These are phyloP conservation scores for Hypsopygia costalis DNA, from an alignment of 2,888 invertebrate species.

Conservation along the genomic window DNA sequence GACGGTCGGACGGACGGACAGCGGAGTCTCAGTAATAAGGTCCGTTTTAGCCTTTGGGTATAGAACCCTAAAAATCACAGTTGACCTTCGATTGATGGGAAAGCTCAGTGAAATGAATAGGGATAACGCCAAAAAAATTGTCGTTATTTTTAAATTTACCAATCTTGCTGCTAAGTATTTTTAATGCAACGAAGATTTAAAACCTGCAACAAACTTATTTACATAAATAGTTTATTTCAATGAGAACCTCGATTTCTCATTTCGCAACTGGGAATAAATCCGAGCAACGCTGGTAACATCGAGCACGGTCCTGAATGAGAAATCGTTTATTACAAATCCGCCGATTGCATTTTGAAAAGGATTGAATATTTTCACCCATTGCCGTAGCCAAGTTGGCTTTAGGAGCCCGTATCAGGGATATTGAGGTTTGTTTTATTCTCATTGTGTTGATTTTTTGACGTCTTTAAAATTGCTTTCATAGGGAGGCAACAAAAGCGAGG, in stretches of 20 bases:
- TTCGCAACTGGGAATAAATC: constrained; percentile 6
- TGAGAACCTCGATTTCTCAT: background rate
- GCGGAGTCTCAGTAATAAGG: too few species aligned
- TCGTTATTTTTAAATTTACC: too few species aligned
- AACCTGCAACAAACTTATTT: constrained; percentile 1
- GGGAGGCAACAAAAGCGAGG: too few species aligned
- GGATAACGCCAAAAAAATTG: too few species aligned
- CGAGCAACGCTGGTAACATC: constrained; percentile 1
- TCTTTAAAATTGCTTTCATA: too few species aligned
- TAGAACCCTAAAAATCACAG: too few species aligned
- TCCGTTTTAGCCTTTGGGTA: too few species aligned
- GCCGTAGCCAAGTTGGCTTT: background rate
- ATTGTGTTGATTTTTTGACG: too few species aligned
- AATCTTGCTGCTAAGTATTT: too few species aligned
- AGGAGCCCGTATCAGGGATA: background rate
- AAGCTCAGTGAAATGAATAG: too few species aligned
- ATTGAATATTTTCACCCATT: constrained; percentile 7
- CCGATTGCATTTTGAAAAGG: constrained; percentile 5
- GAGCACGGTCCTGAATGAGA: constrained; percentile 5
- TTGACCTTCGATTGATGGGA: too few species aligned
- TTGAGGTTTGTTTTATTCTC: background rate
- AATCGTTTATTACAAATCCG: constrained; percentile 5
- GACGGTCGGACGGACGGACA: too few species aligned
- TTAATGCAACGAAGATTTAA: background rate
- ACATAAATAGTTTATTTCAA: constrained; percentile 9